These are phyloP conservation scores for Oegoconia quadripuncta DNA, from an alignment of 2,888 invertebrate genomes.

Conservation along the genomic window DNA sequence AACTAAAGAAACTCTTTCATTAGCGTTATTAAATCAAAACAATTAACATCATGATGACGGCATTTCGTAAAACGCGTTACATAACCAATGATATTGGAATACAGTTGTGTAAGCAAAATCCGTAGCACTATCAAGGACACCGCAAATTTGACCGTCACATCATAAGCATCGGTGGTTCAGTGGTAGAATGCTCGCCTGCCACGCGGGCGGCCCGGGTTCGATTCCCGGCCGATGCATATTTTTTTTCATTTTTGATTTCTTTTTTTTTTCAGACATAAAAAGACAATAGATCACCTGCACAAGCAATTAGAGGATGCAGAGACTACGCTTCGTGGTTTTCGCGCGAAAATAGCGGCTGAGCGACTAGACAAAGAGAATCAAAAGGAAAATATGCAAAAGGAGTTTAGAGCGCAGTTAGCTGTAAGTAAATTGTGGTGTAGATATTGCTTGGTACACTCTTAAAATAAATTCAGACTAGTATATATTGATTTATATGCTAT, in stretches of 20 bases:
- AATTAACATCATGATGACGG: no score
- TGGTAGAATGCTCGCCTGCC: constrained; percentile 81
- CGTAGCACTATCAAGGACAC: not conserved
- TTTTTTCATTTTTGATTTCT: constrained; percentile 28
- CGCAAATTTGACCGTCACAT: rapidly evolving
- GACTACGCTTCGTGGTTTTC: constrained; percentile 56
- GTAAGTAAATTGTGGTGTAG: no score
- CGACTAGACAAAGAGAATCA: constrained; percentile 65
- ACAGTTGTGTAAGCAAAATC: no score
- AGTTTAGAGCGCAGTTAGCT: constrained; percentile 54
- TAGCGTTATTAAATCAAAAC: no score
- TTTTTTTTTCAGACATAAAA: constrained; percentile 1
- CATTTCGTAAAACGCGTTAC: no score
- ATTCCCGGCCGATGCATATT: constrained; percentile 73
- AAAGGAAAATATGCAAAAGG: constrained; percentile 57
- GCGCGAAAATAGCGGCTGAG: constrained; percentile 68
- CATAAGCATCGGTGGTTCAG: constrained; percentile 77
- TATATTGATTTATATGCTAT: no score
- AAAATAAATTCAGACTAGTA: no score
- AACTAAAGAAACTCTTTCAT: no score
- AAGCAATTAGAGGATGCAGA: constrained; percentile 70
- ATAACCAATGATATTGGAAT: no score
- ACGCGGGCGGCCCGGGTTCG: constrained; percentile 78
- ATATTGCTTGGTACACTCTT: no score
- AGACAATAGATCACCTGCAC: constrained; percentile 23